Percentiles rank a stretch among this genome's conserved stretches.
Conservation (phyloP, 1,140 invertebrate genomes). For the Meloidogyne chitwoodi region DNA sequence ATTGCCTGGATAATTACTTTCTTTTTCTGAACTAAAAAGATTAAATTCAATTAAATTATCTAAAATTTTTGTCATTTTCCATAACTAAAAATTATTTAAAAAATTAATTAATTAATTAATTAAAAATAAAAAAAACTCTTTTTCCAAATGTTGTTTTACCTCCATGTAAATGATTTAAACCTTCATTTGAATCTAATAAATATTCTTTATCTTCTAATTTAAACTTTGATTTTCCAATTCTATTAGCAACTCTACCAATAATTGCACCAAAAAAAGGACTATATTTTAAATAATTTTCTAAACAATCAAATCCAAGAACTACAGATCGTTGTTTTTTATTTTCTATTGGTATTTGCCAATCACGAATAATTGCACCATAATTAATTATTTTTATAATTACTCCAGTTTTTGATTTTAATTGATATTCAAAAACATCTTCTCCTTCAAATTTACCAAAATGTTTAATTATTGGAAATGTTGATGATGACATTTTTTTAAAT, state of each 20-base stretch:
- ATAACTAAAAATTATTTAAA: background rate
- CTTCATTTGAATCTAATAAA: slow-evolving; percentile 6
- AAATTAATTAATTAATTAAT: background rate
- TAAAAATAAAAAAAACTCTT: background rate
- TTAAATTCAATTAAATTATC: background rate
- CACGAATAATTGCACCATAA: slow-evolving; percentile 12
- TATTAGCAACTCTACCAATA: slow-evolving; percentile 11
- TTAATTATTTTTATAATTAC: slow-evolving; percentile 13
- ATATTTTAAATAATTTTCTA: slow-evolving; percentile 11
- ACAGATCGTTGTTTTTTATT: background rate
- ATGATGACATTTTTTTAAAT: background rate
- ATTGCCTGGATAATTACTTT: slow-evolving; percentile 11
- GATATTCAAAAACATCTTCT: slow-evolving; percentile 7
- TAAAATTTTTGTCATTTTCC: slow-evolving; percentile 3
- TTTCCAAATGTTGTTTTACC: slow-evolving; percentile 13
- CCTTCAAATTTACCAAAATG: slow-evolving; percentile 18
- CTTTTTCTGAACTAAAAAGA: slow-evolving; percentile 5
- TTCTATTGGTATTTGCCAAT: slow-evolving; percentile 6
- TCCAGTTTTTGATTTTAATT: slow-evolving; percentile 4
- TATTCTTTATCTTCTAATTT: slow-evolving; percentile 3
- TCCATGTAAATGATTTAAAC: slow-evolving; percentile 16
- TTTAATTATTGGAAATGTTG: background rate
- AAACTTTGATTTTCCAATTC: slow-evolving; percentile 11
- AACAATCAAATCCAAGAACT: slow-evolving; percentile 18
- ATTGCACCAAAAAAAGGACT: slow-evolving; percentile 18